These are phyloP conservation scores for Mobula birostris DNA, from an alignment of 2,113 vertebrate genomes.

Conservation along the genomic window DNA sequence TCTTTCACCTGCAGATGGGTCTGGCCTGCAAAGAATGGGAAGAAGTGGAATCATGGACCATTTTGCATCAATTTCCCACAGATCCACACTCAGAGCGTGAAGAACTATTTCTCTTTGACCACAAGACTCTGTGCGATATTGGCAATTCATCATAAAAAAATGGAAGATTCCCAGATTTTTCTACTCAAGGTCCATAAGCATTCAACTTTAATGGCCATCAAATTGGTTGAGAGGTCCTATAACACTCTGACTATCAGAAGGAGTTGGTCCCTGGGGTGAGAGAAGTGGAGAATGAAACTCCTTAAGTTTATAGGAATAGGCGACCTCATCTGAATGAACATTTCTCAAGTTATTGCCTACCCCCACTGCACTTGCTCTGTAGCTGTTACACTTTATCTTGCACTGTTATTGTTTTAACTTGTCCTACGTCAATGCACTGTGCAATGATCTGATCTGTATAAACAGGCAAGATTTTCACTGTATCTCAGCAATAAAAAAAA, in stretches of 20 bases:
- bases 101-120: not conserved
- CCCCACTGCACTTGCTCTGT: too few species aligned
- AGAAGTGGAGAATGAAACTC: not conserved
- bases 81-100: not conserved
- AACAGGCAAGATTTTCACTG: too few species aligned
- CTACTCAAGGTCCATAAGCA: not conserved
- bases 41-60: not conserved
- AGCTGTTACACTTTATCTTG: too few species aligned
- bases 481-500: too few species aligned
- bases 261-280: not conserved
- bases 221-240: not conserved
- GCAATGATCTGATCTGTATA: too few species aligned
- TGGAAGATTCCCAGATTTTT: not conserved
- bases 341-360: not conserved
- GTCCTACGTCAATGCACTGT: too few species aligned
- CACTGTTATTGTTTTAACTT: too few species aligned
- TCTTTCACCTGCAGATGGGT: not conserved
- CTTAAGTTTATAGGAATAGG: not conserved
- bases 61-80: conserved; percentile 17
- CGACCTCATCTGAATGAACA: not conserved
- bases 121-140: not conserved
- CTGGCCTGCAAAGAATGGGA: not conserved
- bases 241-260: not conserved
- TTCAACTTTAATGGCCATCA: not conserved
- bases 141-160: not conserved